phyloP scores from a whole-genome alignment of 2,888 invertebrate genomes.

The Luffia ferchaultella region DNA sequence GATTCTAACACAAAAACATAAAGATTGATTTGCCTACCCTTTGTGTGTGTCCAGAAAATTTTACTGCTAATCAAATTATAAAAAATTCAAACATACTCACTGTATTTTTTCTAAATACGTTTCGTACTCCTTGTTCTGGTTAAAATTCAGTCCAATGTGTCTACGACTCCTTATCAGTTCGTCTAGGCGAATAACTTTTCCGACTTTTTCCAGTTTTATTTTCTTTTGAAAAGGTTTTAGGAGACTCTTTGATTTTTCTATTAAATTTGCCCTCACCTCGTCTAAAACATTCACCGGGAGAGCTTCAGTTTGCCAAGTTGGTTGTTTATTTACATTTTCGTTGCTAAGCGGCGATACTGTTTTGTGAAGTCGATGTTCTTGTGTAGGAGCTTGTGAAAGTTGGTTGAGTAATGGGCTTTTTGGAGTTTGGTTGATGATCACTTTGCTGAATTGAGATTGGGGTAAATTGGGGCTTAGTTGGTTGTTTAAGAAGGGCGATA shows the following conservation, averaged over 20 bases:
- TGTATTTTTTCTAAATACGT: slow-evolving; percentile 33
- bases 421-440: too few relatives aligned
- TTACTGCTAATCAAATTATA: too few relatives aligned
- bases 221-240: slow-evolving; percentile 35
- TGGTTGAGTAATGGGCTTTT: too few relatives aligned
- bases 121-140: slow-evolving; percentile 21
- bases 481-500: too few relatives aligned
- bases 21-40: too few relatives aligned
- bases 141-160: slow-evolving; percentile 3
- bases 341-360: background rate
- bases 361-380: too few relatives aligned
- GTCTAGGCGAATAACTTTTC: slow-evolving; percentile 36
- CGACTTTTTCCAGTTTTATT: slow-evolving; percentile 39
- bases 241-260: slow-evolving; percentile 25
- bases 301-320: slow-evolving; percentile 39
- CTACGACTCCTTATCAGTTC: slow-evolving; percentile 30
- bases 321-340: slow-evolving; percentile 9
- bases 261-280: slow-evolving; percentile 35
- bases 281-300: slow-evolving; percentile 32
- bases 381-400: too few relatives aligned
- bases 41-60: too few relatives aligned
- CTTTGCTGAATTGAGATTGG: too few relatives aligned
- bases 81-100: too few relatives aligned
- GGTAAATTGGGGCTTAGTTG: too few relatives aligned
- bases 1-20: too few relatives aligned